Base-by-base conservation (phyloP, 2,113 vertebrate species). In the Lepidothrix coronata region DNA sequence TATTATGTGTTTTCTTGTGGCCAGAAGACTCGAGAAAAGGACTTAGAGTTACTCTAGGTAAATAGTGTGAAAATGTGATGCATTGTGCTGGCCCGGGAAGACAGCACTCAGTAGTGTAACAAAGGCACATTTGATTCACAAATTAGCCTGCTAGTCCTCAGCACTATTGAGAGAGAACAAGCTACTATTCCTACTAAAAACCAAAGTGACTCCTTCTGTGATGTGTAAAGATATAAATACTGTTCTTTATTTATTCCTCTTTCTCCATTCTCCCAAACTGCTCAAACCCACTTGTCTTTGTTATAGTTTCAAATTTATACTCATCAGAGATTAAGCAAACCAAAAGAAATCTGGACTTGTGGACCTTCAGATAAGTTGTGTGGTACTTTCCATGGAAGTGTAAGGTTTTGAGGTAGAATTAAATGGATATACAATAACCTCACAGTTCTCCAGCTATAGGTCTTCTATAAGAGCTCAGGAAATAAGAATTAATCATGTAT, bases 141-240 rank as follows among this genome's bases (percentile, higher is more conserved):
- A 77, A 92, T 88, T 75, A 48, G 24, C 18, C 52, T 21, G n/a
- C 46, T 51, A 33, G 28, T 84, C n/a, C 70, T 87, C 39, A 55
- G 43, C 28, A 71, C 44, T 78, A 44, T 0, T 48, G 82, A 91
- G 65, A 55, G 31, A 92, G 35, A 91, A 78, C 25, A 86, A 84
- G 14, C 17, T 93, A 35, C 46, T 65, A 25, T 68, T 59, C 73
- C 68, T 33, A 59, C 15, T 78, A 33, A 41, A 81, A 91, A 93
- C 54, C 24, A 43, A 89, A 89, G 12, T 11, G 43, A 28, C 23
- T 39, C 4, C 61, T 84, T 88, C 66, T 76, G 31, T 66, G 23
- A 23, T 81, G 63, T 91, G 39, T 81, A 76, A 97, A 67, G 37
- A 31, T 23, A 62, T 55, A 88, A 94, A 78, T 46, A 72, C 15